Conservation (phyloP, 2,797 vertebrate genomes). For the Pteropus rufus region DNA sequence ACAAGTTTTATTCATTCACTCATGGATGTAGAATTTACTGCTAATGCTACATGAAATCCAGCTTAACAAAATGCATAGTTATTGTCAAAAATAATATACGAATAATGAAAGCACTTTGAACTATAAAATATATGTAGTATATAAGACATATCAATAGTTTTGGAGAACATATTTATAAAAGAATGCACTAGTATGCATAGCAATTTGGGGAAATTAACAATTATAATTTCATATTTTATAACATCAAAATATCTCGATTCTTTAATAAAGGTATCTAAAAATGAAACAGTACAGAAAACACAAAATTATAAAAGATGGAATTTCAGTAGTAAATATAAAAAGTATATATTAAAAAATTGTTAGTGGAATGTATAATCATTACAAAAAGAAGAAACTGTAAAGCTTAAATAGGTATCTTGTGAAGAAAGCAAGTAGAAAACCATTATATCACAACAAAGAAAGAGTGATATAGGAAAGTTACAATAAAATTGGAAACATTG, state of each 20-base stretch:
- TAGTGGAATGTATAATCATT: not conserved
- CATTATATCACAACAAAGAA: not conserved
- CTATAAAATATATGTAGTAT: not conserved
- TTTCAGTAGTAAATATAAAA: not conserved
- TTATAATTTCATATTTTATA: slow-evolving; percentile 1
- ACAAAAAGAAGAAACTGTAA: slow-evolving; percentile 1
- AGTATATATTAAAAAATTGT: not conserved
- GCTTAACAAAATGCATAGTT: not conserved
- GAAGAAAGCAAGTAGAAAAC: not conserved
- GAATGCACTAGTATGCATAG: not conserved
- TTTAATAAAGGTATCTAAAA: slow-evolving; percentile 27
- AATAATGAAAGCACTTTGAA: not conserved
- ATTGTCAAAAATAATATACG: not conserved
- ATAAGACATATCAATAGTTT: not conserved
- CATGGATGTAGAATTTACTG: not conserved
- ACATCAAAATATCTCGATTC: not conserved
- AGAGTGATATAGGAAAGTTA: not conserved
- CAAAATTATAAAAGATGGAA: not conserved
- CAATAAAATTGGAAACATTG: not conserved
- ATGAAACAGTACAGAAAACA: not conserved
- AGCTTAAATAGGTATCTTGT: not conserved
- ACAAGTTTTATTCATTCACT: slow-evolving; percentile 43
- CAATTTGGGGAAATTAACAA: not conserved
- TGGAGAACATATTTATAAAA: not conserved
- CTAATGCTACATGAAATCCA: not conserved